Evolutionary conservation across 2,113 vertebrate species (phyloP), one percentile per base, ranked within the genome.

Genomic region (Clarias macrocephalus): DNA sequence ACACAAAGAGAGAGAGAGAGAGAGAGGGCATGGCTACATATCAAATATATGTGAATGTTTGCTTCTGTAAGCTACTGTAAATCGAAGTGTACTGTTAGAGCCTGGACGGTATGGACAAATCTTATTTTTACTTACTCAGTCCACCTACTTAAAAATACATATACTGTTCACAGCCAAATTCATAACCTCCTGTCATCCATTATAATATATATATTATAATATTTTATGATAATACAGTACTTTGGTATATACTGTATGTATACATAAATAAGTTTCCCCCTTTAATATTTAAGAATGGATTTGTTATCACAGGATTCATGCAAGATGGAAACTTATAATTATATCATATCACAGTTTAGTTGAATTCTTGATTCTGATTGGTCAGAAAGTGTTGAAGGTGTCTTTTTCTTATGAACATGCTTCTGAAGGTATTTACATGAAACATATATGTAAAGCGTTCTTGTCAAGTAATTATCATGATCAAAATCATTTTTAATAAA

Each of bases 1-100:
- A 89, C 70, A 82, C 16, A 72, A n/a, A 82, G 48, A 88, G 25
- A 85, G 19, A 87, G 18, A 85, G 48, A 73, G 33, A 80, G 13
- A 63, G 33, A 83, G 33, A 73, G 48, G 33, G 72, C 19, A 13
- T 66, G 23, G 25, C 30, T 79, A 18, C 30, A 79, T 86, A 52
- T 80, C 62, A 66, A 80, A 80, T 86, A 86, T 54, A 77, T 52
- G 59, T 80, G 62, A 66, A 80, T 54, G 73, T 65, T 85, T 66
- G 75, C 52, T 52, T 62, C 30, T 85, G 56, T 33, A 80, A 86
- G 62, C 10, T 56, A 66, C 10, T 79, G 18, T 72, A 70, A 70
- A 30, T 68, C 16, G 28, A 11, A 33, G 16, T 80, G 60, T 80
- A 56, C 28, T 33, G 75, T 82, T 87, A 75, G 21, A 54, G 52